These are phyloP conservation scores for Gadopsis marmoratus DNA, from an alignment of 2,797 vertebrate species.

Conservation along the genomic window DNA sequence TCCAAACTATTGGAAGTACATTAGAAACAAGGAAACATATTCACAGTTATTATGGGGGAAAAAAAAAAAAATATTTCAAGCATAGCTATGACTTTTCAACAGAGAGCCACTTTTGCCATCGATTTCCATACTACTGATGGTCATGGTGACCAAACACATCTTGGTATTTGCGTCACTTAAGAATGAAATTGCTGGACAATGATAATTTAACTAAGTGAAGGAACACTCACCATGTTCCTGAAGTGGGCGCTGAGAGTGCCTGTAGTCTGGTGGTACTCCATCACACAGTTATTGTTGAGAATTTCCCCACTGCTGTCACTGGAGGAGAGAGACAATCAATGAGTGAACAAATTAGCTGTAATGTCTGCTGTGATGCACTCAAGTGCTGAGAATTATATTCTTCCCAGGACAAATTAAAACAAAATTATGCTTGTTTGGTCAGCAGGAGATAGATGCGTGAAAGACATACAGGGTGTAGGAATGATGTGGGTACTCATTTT, in stretches of 20 bases:
- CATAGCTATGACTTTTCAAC: not conserved
- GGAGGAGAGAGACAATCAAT: slow-evolving; percentile 41
- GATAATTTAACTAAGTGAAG: not conserved
- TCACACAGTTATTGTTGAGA: slow-evolving; percentile 97
- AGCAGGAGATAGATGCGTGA: not conserved
- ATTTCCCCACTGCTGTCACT: slow-evolving; percentile 98
- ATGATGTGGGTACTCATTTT: not conserved
- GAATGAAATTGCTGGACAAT: not conserved
- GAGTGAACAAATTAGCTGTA: slow-evolving; percentile 34
- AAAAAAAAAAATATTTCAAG: not conserved
- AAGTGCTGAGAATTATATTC: not conserved
- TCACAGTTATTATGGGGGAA: not conserved
- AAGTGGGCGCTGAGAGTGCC: slow-evolving; percentile 90
- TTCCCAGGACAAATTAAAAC: slow-evolving; percentile 29
- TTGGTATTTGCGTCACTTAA: not conserved
- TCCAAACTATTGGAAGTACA: not conserved
- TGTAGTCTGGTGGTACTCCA: slow-evolving; percentile 92
- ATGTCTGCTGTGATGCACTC: slow-evolving; percentile 14
- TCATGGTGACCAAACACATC: too few relatives aligned
- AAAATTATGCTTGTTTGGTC: not conserved
- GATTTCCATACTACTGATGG: not conserved
- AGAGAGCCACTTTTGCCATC: not conserved
- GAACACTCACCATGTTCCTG: slow-evolving; percentile 89
- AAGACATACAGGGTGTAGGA: slow-evolving; percentile 2
- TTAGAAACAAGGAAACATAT: too few relatives aligned